Conservation (phyloP, 2,888 invertebrate genomes). For the Opisthograptis luteolata region DNA sequence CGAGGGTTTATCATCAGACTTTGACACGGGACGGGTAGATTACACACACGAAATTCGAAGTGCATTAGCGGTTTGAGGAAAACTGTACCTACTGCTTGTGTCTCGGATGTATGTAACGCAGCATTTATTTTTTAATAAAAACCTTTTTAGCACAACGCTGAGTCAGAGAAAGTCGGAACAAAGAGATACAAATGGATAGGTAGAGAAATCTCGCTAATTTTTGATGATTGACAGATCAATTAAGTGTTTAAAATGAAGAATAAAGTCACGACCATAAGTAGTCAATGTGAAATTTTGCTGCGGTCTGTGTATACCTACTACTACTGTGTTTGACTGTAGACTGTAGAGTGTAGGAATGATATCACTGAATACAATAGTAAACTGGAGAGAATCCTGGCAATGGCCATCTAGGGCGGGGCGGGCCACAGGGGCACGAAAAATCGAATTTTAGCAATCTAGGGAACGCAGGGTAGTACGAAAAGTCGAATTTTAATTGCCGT, state of each 20-base stretch:
- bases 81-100: background rate
- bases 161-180: conserved; percentile 10
- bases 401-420: too few species aligned
- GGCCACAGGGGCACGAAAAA: too few species aligned
- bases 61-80: conserved; percentile 21
- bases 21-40: conserved; percentile 7
- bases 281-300: too few species aligned
- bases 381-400: too few species aligned
- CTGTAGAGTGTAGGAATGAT: too few species aligned
- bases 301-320: too few species aligned
- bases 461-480: too few species aligned
- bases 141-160: conserved; percentile 2
- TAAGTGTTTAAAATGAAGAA: background rate
- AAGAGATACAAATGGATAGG: background rate
- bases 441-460: too few species aligned
- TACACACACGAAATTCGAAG: background rate
- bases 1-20: conserved; percentile 18
- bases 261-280: background rate
- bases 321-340: too few species aligned
- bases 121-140: too few species aligned
- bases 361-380: too few species aligned
- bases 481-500: too few species aligned
- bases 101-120: conserved; percentile 16
- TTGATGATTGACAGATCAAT: conserved; percentile 7
- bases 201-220: background rate